Base-by-base conservation (phyloP, 2,113 vertebrate genomes). In the Zapus hudsonius region DNA sequence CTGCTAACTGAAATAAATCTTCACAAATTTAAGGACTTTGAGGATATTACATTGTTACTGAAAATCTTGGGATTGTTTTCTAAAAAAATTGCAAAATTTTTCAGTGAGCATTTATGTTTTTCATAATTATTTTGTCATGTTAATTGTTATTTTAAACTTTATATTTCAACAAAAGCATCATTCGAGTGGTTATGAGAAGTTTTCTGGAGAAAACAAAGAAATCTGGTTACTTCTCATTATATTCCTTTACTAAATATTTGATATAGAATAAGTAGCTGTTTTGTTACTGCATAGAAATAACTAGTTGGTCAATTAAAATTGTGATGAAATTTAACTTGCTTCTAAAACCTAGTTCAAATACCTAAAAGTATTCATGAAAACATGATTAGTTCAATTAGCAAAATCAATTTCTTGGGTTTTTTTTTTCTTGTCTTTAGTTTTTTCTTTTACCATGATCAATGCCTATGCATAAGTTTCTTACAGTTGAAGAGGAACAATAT, bases 271-370 rank as follows among this genome's bases (percentile, higher is more conserved):
- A 12, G 47, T 11, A 80, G 80, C 89, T 47, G 79, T 66, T 93
- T 93, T 84, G 70, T 25, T 87, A 84, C 52, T 16, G 33, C 66
- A 36, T 70, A 33, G 72, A 84, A 76, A 88, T 36, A n/a, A 92
- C 27, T 90, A 44, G 84, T 57, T 78, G 40, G 20, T 3, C 12
- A 72, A 87, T 88, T 87, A 81, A 76, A 12, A 9, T 78, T 52
- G 70, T 64, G 22, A 92, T 64, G 66, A 92, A 76, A 22, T 57
- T 2, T 75, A 79, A 78, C 42, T 67, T 40, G 82, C 12, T 61
- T 93, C 63, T 27, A 90, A 90, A 87, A 82, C 20, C 27, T 90
- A 17, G 63, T 1, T 72, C 31, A 84, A 75, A 73, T 38, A 29
- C 13, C 36, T 87, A 16, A 90, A 80, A 85, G 74, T 88, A 88